A percentile compares a stretch with the other conserved stretches of the same genome.
phyloP scores from a whole-genome alignment of 35 echinoderm and acorn worm species.

The Lytechinus pictus region DNA sequence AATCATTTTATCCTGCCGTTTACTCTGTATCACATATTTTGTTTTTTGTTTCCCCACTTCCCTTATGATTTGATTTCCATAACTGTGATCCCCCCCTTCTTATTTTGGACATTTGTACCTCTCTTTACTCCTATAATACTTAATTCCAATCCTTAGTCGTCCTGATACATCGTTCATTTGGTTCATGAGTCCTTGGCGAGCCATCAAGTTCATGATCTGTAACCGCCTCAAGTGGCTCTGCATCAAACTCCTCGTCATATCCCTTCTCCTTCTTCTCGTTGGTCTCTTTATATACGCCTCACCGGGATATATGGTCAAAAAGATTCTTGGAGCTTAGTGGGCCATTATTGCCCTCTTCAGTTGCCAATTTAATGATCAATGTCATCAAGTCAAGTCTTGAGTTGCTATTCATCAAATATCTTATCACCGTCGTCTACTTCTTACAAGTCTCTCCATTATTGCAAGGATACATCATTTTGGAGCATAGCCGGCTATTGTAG shows the following conservation, averaged over 20 bases:
- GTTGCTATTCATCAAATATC: too few relatives aligned
- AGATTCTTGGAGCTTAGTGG: slow-evolving; percentile 72
- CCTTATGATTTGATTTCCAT: neutral
- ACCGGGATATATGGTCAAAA: slow-evolving; percentile 90
- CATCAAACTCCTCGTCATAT: slow-evolving; percentile 69
- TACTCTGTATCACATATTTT: too few relatives aligned
- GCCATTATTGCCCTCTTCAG: neutral
- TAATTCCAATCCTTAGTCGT: slow-evolving; percentile 58
- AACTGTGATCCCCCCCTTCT: too few relatives aligned
- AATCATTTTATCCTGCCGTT: too few relatives aligned
- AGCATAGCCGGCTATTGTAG: too few relatives aligned
- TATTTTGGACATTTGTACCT: too few relatives aligned
- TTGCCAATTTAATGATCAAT: neutral
- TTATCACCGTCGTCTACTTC: too few relatives aligned
- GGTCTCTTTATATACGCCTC: slow-evolving; percentile 90
- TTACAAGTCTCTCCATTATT: too few relatives aligned
- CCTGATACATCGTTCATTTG: slow-evolving; percentile 98
- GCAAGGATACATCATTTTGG: too few relatives aligned
- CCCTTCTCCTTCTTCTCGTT: slow-evolving; percentile 67
- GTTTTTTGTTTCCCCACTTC: neutral
- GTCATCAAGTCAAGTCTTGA: too few relatives aligned
- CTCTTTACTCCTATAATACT: too few relatives aligned
- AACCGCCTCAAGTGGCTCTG: slow-evolving; percentile 79
- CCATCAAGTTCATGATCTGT: slow-evolving; percentile 90
- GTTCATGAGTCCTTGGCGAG: slow-evolving; percentile 93